Evolutionary conservation across 2,888 invertebrate species (phyloP).

Genomic region (Tanypteryx hageni): DNA sequence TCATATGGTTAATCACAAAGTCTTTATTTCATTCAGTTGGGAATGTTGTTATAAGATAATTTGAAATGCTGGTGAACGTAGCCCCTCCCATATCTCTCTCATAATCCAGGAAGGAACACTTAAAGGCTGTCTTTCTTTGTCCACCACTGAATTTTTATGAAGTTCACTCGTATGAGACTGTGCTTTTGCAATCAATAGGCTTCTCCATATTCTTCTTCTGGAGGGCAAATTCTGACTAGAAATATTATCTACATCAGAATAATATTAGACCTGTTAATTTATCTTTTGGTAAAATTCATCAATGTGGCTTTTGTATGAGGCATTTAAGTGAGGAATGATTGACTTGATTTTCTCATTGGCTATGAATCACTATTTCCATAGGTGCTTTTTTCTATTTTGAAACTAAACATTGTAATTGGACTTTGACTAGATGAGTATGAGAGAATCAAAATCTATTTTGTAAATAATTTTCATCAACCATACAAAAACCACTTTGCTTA

Average conservation of each 20-base stretch:
- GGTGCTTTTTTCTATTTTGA: not conserved
- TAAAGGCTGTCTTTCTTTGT: slow-evolving; percentile 43
- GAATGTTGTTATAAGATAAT: slow-evolving; percentile 62
- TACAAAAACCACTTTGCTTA: slow-evolving; percentile 59
- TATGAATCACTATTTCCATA: not conserved
- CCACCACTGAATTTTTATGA: slow-evolving; percentile 39
- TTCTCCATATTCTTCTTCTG: slow-evolving; percentile 30
- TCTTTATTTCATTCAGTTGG: slow-evolving; percentile 62
- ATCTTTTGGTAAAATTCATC: slow-evolving; percentile 30
- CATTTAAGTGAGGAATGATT: slow-evolving; percentile 48
- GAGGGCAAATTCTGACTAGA: slow-evolving; percentile 47
- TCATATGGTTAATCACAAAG: slow-evolving; percentile 61
- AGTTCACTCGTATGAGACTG: slow-evolving; percentile 10
- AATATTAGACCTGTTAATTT: slow-evolving; percentile 31
- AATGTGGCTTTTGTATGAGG: slow-evolving; percentile 54
- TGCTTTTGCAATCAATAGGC: slow-evolving; percentile 39
- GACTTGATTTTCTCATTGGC: slow-evolving; percentile 51
- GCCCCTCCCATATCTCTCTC: slow-evolving; percentile 36
- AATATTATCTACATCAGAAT: slow-evolving; percentile 50
- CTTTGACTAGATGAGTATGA: slow-evolving; percentile 34
- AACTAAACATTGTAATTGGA: slow-evolving; percentile 41
- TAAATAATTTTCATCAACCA: slow-evolving; percentile 40
- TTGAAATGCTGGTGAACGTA: slow-evolving; percentile 60
- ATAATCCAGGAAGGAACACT: slow-evolving; percentile 47
- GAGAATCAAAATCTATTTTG: slow-evolving; percentile 36